Conservation (phyloP, 2,797 vertebrate species). For the Sciurus vulgaris region DNA sequence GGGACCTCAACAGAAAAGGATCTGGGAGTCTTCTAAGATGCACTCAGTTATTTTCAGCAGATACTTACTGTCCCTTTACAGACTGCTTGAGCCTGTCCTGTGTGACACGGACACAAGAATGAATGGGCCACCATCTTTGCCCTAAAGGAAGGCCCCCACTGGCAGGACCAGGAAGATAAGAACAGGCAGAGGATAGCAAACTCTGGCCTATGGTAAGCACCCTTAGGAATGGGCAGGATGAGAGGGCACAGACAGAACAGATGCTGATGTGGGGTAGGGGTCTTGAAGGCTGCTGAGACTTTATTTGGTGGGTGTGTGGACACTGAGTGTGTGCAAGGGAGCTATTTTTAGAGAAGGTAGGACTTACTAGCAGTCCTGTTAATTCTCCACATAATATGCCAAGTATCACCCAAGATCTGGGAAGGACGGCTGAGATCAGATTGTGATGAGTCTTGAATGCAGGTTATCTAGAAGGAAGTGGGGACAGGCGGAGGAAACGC, state of each 20-base stretch:
- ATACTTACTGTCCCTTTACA: background rate
- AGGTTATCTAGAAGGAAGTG: background rate
- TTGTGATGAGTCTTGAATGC: background rate
- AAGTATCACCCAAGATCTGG: background rate
- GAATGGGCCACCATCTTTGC: background rate
- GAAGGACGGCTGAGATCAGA: background rate
- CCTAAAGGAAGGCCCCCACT: conserved; percentile 13
- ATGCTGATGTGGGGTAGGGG: background rate
- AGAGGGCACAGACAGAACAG: background rate
- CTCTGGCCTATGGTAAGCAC: background rate
- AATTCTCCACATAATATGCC: background rate
- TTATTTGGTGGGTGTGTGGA: background rate
- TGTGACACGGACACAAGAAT: background rate
- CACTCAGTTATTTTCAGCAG: background rate
- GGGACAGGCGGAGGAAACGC: background rate
- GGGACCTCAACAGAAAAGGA: background rate
- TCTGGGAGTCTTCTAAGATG: background rate
- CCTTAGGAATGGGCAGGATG: background rate
- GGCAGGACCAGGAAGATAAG: background rate
- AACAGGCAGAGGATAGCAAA: background rate
- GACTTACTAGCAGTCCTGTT: background rate
- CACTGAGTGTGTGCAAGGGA: background rate
- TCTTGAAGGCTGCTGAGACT: background rate
- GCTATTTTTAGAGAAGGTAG: background rate
- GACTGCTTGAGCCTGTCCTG: background rate